A percentile compares a stretch with the other conserved stretches of the same genome.
Evolutionary conservation across 2,113 vertebrate species (phyloP).

Genomic region (Sarotherodon lohbergeri): DNA sequence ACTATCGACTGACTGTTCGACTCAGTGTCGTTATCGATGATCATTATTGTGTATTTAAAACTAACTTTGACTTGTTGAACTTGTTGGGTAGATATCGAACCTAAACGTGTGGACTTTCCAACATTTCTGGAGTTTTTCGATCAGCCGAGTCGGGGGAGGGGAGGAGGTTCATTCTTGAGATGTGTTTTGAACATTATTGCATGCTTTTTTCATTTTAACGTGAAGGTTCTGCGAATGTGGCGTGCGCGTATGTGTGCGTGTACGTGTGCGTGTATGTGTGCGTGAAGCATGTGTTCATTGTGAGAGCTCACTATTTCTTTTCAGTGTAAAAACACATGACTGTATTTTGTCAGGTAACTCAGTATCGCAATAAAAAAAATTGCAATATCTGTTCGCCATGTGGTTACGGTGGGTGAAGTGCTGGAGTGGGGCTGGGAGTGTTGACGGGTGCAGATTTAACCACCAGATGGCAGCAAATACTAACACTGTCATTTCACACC

Average conservation of each 20-base stretch:
- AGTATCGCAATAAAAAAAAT: slow-evolving; percentile 59
- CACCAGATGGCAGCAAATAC: slow-evolving; percentile 42
- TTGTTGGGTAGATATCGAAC: slow-evolving; percentile 49
- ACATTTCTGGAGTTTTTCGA: slow-evolving; percentile 19
- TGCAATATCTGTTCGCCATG: slow-evolving; percentile 39
- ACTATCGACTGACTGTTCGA: slow-evolving; percentile 42
- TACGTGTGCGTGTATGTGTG: slow-evolving; percentile 39
- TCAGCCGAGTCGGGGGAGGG: neutral
- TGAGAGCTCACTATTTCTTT: slow-evolving; percentile 57
- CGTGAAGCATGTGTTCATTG: slow-evolving; percentile 66
- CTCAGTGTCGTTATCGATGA: slow-evolving; percentile 4
- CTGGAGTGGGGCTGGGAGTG: neutral
- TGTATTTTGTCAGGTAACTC: slow-evolving; percentile 61
- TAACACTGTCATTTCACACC: neutral
- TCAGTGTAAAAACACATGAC: slow-evolving; percentile 45
- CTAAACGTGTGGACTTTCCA: slow-evolving; percentile 17
- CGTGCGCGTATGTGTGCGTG: slow-evolving; percentile 26
- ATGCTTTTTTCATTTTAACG: slow-evolving; percentile 62
- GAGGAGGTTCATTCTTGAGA: slow-evolving; percentile 10
- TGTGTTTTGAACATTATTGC: slow-evolving; percentile 57
- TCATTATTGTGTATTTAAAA: slow-evolving; percentile 46
- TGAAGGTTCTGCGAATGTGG: slow-evolving; percentile 54
- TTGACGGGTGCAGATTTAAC: neutral
- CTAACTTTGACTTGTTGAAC: slow-evolving; percentile 41
- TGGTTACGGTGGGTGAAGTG: neutral